phyloP scores from a whole-genome alignment of 2,113 vertebrate genomes.

The Nycticorax nycticorax region DNA sequence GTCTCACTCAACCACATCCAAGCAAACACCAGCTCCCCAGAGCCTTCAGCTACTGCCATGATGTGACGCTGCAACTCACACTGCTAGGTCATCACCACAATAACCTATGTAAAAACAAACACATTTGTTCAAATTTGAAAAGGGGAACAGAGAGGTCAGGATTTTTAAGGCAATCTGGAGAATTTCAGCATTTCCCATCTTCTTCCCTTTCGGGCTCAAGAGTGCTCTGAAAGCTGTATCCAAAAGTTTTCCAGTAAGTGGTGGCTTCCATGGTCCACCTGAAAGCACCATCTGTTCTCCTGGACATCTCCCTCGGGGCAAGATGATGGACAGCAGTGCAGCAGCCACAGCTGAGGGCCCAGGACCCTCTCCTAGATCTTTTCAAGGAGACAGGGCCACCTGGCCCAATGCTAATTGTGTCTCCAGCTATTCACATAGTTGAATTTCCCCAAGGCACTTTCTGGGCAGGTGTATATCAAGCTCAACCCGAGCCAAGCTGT shows the following conservation, averaged over 20 bases:
- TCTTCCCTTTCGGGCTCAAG: neutral
- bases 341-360: neutral
- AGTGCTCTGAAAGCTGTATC: neutral
- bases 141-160: neutral
- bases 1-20: neutral
- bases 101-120: neutral
- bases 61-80: rapidly evolving
- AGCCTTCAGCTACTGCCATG: neutral
- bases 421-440: neutral
- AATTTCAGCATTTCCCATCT: neutral
- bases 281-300: neutral
- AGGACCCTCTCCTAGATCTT: neutral
- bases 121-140: neutral
- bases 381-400: neutral
- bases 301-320: neutral
- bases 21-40: neutral
- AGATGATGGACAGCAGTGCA: neutral
- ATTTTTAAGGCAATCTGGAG: neutral
- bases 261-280: neutral
- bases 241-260: neutral
- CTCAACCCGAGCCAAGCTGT: neutral
- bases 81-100: neutral
- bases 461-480: neutral
- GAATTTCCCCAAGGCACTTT: neutral
- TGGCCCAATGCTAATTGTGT: neutral